Evolutionary conservation across 2,888 invertebrate species (phyloP).

Genomic region (Germaria angustata): DNA sequence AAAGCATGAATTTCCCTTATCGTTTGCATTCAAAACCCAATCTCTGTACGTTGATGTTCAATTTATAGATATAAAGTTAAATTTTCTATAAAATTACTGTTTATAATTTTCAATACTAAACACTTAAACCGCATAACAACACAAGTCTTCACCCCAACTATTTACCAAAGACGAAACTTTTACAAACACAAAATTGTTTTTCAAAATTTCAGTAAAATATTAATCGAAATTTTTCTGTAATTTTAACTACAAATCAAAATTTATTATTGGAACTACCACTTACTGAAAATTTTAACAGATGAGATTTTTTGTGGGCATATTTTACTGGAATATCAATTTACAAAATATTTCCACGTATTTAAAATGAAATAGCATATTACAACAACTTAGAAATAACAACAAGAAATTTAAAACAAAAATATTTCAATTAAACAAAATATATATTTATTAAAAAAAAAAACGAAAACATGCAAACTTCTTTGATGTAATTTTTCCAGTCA

Average conservation of each 20-base stretch:
- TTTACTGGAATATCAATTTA: slow-evolving; percentile 3
- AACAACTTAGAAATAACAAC: not conserved
- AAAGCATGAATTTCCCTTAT: slow-evolving; percentile 46
- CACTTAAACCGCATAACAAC: slow-evolving; percentile 67
- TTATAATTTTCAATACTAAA: slow-evolving; percentile 25
- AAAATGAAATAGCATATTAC: not conserved
- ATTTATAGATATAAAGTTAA: not conserved
- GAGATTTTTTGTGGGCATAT: not conserved
- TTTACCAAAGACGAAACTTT: not conserved
- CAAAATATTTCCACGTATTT: too few relatives aligned
- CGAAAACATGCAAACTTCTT: slow-evolving; percentile 61
- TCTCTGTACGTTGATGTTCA: not conserved
- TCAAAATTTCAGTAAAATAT: slow-evolving; percentile 53
- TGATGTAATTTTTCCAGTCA: slow-evolving; percentile 68
- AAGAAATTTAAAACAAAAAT: not conserved
- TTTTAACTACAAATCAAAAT: not conserved
- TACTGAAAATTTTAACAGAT: not conserved
- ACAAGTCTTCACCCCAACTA: slow-evolving; percentile 33
- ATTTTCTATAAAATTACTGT: not conserved
- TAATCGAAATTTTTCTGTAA: too few relatives aligned
- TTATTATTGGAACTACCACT: not conserved
- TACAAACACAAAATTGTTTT: not conserved
- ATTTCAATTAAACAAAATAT: slow-evolving; percentile 58
- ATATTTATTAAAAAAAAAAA: slow-evolving; percentile 18
- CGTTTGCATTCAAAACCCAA: not conserved